Conservation (phyloP, 2,888 invertebrate species). For the Atethmia centrago region DNA sequence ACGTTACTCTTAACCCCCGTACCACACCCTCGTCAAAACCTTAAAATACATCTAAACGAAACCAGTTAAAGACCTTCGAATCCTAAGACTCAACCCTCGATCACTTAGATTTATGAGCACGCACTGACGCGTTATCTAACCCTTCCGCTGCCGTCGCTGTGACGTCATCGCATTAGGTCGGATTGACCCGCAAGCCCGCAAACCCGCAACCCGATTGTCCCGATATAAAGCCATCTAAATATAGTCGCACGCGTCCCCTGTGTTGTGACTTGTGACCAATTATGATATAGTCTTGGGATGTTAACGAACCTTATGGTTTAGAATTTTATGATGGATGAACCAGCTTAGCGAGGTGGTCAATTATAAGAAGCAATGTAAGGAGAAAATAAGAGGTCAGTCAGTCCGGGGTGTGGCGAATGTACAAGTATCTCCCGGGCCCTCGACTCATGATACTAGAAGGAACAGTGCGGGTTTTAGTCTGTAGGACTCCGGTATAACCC, state of each 20-base stretch:
- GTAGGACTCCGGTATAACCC: too few species aligned
- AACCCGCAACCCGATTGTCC: conserved; percentile 73
- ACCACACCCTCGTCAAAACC: conserved; percentile 24
- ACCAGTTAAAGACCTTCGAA: conserved; percentile 41
- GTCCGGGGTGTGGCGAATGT: too few species aligned
- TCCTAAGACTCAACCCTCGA: conserved; percentile 53
- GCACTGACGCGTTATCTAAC: conserved; percentile 60
- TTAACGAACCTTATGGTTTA: background rate
- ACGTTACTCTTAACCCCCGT: background rate
- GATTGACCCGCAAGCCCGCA: conserved; percentile 76
- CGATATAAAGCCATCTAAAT: conserved; percentile 73
- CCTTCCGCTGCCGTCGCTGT: conserved; percentile 61
- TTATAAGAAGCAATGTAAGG: background rate
- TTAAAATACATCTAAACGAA: conserved; percentile 19
- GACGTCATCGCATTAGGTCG: conserved; percentile 78
- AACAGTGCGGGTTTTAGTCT: too few species aligned
- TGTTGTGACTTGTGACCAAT: conserved; percentile 29
- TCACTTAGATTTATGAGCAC: conserved; percentile 62
- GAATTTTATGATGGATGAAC: background rate
- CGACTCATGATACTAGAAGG: too few species aligned
- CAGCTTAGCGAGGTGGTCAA: too few species aligned
- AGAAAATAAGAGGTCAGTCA: conserved; percentile 7
- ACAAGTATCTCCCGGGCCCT: too few species aligned
- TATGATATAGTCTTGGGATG: conserved; percentile 15
- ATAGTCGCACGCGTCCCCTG: conserved; percentile 69